phyloP scores from a whole-genome alignment of 2,113 vertebrate species.

The Nothobranchius furzeri region DNA sequence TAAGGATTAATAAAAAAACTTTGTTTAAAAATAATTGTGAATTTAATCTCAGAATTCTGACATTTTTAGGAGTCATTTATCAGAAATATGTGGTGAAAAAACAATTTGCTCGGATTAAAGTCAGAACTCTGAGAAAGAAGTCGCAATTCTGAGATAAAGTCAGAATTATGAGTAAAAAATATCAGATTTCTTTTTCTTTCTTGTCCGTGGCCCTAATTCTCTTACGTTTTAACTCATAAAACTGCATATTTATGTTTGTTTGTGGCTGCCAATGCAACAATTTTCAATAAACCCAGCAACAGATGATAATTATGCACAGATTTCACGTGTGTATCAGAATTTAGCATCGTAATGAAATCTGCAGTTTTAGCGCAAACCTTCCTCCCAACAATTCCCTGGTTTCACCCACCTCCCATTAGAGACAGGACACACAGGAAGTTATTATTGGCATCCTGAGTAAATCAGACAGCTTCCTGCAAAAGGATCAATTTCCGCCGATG shows the following conservation, averaged over 20 bases:
- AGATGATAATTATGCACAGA: constrained; percentile 52
- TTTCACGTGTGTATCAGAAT: constrained; percentile 49
- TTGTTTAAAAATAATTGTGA: too few species aligned
- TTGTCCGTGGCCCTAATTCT: too few species aligned
- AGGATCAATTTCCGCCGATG: constrained; percentile 75
- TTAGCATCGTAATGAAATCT: constrained; percentile 69
- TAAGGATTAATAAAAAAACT: too few species aligned
- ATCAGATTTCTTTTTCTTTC: too few species aligned
- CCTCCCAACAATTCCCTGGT: constrained; percentile 27
- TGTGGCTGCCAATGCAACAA: constrained; percentile 31
- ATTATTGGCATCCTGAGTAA: constrained; percentile 74
- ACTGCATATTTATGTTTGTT: constrained; percentile 29
- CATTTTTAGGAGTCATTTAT: too few species aligned
- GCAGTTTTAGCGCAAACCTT: constrained; percentile 46
- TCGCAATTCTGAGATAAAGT: too few species aligned
- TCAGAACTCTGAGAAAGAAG: too few species aligned
- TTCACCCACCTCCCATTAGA: constrained; percentile 60
- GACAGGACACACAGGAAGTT: constrained; percentile 73
- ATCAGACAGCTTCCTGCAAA: constrained; percentile 77
- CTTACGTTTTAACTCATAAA: too few species aligned
- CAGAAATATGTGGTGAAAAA: too few species aligned
- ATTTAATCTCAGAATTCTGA: too few species aligned
- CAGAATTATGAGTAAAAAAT: too few species aligned
- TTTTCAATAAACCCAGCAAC: constrained; percentile 37
- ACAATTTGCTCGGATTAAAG: too few species aligned